phyloP scores from a whole-genome alignment of 1,140 invertebrate species.

The Hycleus cichorii region DNA sequence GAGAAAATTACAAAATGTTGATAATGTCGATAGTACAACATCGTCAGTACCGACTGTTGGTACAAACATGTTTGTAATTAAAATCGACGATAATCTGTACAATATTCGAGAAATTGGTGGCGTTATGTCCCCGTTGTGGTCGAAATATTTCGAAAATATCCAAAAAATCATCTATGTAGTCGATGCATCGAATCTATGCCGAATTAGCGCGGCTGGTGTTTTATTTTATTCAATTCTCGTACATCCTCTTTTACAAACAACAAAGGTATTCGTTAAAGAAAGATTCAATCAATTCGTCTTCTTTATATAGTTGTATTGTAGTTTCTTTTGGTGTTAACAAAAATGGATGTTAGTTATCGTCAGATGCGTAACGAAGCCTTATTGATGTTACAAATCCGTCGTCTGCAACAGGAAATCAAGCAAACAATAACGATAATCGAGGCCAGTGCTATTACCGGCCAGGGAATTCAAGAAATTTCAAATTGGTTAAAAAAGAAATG shows the following conservation, averaged over 20 bases:
- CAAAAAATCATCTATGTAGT: slow-evolving; percentile 69
- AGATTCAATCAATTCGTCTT: background rate
- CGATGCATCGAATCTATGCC: slow-evolving; percentile 70
- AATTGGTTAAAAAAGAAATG: slow-evolving; percentile 49
- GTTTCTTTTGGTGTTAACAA: slow-evolving; percentile 66
- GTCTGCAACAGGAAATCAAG: slow-evolving; percentile 55
- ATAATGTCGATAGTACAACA: slow-evolving; percentile 60
- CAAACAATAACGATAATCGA: slow-evolving; percentile 62
- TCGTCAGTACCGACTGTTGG: slow-evolving; percentile 71
- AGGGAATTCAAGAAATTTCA: slow-evolving; percentile 58
- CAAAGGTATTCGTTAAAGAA: slow-evolving; percentile 45
- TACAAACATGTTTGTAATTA: slow-evolving; percentile 61
- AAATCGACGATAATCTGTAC: slow-evolving; percentile 44
- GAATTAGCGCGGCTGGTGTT: slow-evolving; percentile 72
- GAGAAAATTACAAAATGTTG: slow-evolving; percentile 59
- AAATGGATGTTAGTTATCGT: slow-evolving; percentile 74
- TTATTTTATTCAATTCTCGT: slow-evolving; percentile 66
- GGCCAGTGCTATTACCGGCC: slow-evolving; percentile 61
- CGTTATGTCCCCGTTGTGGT: slow-evolving; percentile 71
- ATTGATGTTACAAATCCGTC: slow-evolving; percentile 62
- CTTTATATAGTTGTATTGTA: slow-evolving; percentile 34
- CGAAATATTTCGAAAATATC: slow-evolving; percentile 59
- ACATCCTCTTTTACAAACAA: slow-evolving; percentile 54
- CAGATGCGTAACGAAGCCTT: slow-evolving; percentile 77
- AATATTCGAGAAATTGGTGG: slow-evolving; percentile 65